Evolutionary conservation across 2,888 invertebrate genomes (phyloP), one percentile per base, ranked within the genome.

Genomic region (Diplolepis rosae): DNA sequence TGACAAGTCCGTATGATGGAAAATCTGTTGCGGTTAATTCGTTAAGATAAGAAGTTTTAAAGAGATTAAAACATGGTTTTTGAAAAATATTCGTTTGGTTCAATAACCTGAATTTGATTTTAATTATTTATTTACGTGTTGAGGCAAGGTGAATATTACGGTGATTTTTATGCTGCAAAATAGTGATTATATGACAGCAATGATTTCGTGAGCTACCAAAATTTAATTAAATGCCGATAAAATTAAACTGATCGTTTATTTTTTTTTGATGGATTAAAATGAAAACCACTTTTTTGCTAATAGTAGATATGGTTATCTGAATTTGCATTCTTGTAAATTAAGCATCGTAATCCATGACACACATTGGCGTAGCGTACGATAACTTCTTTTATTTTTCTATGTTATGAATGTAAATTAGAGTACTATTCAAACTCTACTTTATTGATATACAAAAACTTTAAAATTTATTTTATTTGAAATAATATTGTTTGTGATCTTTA

Each of bases 31-130:
- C 15, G 18, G 27, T 35, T 11, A 2, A 27, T 3, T 27, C 13
- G 24, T 51, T 51, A n/a, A n/a, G n/a, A n/a, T 39, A 61, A n/a
- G 24, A 18, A 35, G 35, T 13, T 61, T 61, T 24, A 35, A 61
- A 61, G n/a, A 61, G 56, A 61, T 61, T 18, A 32, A 18, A 22
- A 61, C 56, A 39, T n/a, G 56, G 56, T 61, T 61, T 61, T 61
- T 61, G 56, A 35, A 61, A 61, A 56, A 35, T 61, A 15, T 28
- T 61, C 39, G 13, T 15, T 13, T 61, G 56, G 56, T 39, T 61
- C 56, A 61, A 61, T 61, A 24, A 61, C 56, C 56, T 61, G 13
- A 7, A 24, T 35, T 61, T 39, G 35, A 39, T 61, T 24, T 39
- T 61, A 24, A 35, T 61, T 24, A 35, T 6, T 7, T 32, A 22